These are phyloP conservation scores for Nyctereutes procyonoides DNA, from an alignment of 2,113 vertebrate species.

Conservation along the genomic window DNA sequence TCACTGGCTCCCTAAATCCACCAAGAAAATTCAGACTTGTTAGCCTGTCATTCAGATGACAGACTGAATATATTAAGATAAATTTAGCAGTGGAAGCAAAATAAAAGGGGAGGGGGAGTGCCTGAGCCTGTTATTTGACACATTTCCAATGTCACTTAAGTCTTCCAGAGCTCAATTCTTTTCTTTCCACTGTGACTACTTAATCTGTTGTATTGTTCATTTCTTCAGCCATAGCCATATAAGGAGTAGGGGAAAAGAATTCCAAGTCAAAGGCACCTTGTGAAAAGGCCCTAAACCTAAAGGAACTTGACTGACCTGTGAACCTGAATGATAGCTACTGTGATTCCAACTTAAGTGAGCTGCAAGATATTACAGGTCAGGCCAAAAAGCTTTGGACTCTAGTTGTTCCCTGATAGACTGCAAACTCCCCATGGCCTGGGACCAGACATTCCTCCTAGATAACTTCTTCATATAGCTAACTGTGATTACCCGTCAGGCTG, in stretches of 20 bases:
- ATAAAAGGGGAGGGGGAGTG: not conserved
- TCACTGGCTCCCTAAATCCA: not conserved
- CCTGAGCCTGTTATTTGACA: not conserved
- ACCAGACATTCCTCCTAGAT: not conserved
- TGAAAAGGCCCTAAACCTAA: not conserved
- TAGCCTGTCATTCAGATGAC: slow-evolving; percentile 13
- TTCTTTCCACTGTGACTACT: not conserved
- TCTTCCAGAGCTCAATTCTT: not conserved
- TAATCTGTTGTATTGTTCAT: not conserved
- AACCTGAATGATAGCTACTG: not conserved
- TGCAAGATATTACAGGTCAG: not conserved
- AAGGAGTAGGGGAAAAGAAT: not conserved
- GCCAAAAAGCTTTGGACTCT: not conserved
- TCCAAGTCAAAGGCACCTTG: not conserved
- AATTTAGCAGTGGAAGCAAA: slow-evolving; percentile 35
- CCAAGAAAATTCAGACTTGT: not conserved
- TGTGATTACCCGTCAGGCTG: not conserved
- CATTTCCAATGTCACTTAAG: not conserved
- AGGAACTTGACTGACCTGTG: not conserved
- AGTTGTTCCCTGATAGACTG: not conserved
- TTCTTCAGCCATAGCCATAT: not conserved
- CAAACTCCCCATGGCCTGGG: not conserved
- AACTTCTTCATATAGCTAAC: not conserved
- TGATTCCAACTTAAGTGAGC: not conserved
- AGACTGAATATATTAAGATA: slow-evolving; percentile 36